Evolutionary conservation across 2,113 vertebrate species (phyloP).

Genomic region (Aptenodytes forsteri): DNA sequence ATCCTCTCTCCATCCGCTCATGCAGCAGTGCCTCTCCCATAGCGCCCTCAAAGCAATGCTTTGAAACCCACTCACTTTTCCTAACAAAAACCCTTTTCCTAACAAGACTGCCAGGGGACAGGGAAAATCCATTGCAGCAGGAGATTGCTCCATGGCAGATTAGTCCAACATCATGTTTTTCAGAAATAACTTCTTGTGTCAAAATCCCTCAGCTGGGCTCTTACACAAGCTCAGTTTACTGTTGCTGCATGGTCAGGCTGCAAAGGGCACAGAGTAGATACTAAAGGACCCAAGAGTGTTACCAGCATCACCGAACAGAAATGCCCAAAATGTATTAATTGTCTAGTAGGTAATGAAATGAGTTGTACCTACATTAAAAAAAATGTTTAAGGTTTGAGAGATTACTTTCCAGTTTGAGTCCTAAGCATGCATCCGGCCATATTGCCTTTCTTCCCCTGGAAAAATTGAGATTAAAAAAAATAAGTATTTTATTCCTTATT

Average conservation of each 20-base stretch:
- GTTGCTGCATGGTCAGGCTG: background rate
- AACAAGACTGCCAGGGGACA: background rate
- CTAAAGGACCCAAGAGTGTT: background rate
- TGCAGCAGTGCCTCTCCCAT: background rate
- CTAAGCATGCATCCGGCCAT: background rate
- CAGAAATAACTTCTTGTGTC: background rate
- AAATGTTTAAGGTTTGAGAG: background rate
- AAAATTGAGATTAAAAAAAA: background rate
- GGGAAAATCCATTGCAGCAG: background rate
- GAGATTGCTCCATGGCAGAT: background rate
- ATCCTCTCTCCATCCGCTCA: background rate
- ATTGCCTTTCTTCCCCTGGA: background rate
- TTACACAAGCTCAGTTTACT: background rate
- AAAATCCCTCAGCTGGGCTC: constrained; percentile 6
- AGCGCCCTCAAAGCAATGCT: rapidly evolving
- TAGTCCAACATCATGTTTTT: background rate
- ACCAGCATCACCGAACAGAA: background rate
- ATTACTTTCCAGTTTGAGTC: background rate
- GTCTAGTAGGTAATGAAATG: background rate
- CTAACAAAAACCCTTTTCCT: background rate
- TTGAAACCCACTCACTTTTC: background rate
- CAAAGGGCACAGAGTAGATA: background rate
- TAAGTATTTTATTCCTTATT: background rate
- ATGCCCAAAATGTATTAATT: background rate
- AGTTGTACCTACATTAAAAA: background rate